Evolutionary conservation across 2,113 vertebrate species (phyloP), one percentile per base, ranked within the genome.

Genomic region (Dinomys branickii): DNA sequence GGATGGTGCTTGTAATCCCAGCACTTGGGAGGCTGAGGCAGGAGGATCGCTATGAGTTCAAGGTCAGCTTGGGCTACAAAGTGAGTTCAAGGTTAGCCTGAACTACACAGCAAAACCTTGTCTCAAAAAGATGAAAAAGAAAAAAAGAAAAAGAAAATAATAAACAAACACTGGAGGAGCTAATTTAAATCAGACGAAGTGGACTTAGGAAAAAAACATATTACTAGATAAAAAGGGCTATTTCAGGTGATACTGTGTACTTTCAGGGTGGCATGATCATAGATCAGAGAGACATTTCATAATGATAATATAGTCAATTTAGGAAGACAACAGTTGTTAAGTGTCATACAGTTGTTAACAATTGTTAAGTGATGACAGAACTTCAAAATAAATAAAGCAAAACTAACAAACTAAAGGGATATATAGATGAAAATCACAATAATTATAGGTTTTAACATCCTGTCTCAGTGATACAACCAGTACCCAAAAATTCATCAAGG

Each of bases 321-420:
- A 56, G 84, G 41, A 92, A 95, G 44, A 78, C 44, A 80, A 87
- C 33, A 82, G 69, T 69, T 11, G 0, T 71, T 50, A 88, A 7
- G 0, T 38, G 3, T 82, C 77, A 81, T 41, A 44, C n/a, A n/a
- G n/a, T n/a, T n/a, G n/a, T n/a, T n/a, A n/a, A n/a, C n/a, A n/a
- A n/a, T n/a, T n/a, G n/a, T n/a, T 30, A 89, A 38, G 67, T 91
- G 47, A 84, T 44, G 35, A 85, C 7, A 82, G n/a, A 47, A 97
- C 28, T 81, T 81, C 11, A 67, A 88, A 93, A 69, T 69, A 65
- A 50, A 63, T n/a, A 58, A 94, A 88, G 33, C 14, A 85, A 35
- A 94, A 67, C 14, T 85, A 50, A 91, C n/a, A n/a, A n/a, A n/a
- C n/a, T n/a, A n/a, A n/a, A n/a, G 56, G 14, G n/a, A 88, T 86